Base-by-base conservation (phyloP, 2,888 invertebrate genomes). In the Syrphus vitripennis region DNA sequence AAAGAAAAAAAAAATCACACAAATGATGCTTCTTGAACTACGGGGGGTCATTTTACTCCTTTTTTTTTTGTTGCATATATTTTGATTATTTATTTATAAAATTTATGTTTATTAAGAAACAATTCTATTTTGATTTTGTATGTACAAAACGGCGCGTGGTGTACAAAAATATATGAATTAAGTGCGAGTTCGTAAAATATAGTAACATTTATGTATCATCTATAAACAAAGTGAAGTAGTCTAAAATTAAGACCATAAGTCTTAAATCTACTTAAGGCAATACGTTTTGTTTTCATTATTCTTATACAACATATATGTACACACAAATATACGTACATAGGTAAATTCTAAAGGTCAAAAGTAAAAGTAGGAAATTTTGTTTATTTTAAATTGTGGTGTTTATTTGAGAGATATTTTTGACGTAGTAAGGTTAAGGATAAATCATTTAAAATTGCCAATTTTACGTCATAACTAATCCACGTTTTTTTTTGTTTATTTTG, bases 71-170 rank as follows among this genome's bases (percentile, higher is more conserved):
- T 34, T 21, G 9, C 21, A 21, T 59, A 10, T 59, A 42, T 55
- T 72, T 78, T 40, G 42, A n/a, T 50, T n/a, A 26, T 40, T 16
- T 24, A 42, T 42, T 40, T 53, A 9, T 59, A 37, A 21, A 75
- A 10, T 79, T 55, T 80, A 80, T 76, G 80, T 84, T 80, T 83
- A 76, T 83, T 76, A 67, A 67, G 71, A 76, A 83, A 79, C 70
- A 71, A 75, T 63, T 84, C 84, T 81, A 72, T 84, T 84, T 84
- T 72, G 72, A 84, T 76, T 59, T 53, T 19, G 45, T n/a, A 45
- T 31, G 45, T 29, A 45, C 5, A 65, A 19, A 16, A 16, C 4
- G 65, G 65, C n/a, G 14, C 19, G 21, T 34, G 59, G 34, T 3
- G 59, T 21, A 21, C 3, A 3, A 57, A 14, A 21, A 34, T 34